Percentiles rank a stretch among this genome's conserved stretches.
phyloP scores from a whole-genome alignment of 2,888 invertebrate genomes.

The Sericinus montela region DNA sequence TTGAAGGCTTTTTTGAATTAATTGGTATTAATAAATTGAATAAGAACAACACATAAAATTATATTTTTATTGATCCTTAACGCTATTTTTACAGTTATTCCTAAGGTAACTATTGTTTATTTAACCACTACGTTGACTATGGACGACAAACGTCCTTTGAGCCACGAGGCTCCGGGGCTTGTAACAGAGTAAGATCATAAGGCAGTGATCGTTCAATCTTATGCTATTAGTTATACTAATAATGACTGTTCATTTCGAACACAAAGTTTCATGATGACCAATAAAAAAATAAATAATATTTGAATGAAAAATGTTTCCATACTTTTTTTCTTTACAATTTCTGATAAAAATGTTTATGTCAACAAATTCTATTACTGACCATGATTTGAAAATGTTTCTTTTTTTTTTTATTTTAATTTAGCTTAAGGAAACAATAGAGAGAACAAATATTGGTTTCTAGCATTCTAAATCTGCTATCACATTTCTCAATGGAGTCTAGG shows the following conservation, averaged over 20 bases:
- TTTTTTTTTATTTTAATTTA: no score
- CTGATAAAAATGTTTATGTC: no score
- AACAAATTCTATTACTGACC: no score
- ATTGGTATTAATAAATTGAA: background rate
- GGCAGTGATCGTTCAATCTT: slow-evolving; percentile 55
- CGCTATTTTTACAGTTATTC: slow-evolving; percentile 54
- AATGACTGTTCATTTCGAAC: slow-evolving; percentile 1
- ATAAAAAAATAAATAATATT: slow-evolving; percentile 5
- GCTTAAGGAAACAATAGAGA: slow-evolving; percentile 6
- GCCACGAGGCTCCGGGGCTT: slow-evolving; percentile 41
- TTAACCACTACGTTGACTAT: slow-evolving; percentile 67
- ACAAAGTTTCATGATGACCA: background rate
- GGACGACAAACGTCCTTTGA: slow-evolving; percentile 49
- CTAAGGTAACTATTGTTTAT: slow-evolving; percentile 63
- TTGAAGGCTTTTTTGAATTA: no score
- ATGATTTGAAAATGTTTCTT: no score
- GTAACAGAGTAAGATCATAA: slow-evolving; percentile 41
- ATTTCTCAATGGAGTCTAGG: slow-evolving; percentile 27
- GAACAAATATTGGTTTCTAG: slow-evolving; percentile 29
- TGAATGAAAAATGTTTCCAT: background rate
- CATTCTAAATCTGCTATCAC: slow-evolving; percentile 48
- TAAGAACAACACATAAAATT: slow-evolving; percentile 16
- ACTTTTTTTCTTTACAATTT: no score
- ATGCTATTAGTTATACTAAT: slow-evolving; percentile 21
- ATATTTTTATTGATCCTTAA: slow-evolving; percentile 48